Evolutionary conservation across 2,113 vertebrate species (phyloP), one percentile per base, ranked within the genome.

Genomic region (Rhinoderma darwinii): DNA sequence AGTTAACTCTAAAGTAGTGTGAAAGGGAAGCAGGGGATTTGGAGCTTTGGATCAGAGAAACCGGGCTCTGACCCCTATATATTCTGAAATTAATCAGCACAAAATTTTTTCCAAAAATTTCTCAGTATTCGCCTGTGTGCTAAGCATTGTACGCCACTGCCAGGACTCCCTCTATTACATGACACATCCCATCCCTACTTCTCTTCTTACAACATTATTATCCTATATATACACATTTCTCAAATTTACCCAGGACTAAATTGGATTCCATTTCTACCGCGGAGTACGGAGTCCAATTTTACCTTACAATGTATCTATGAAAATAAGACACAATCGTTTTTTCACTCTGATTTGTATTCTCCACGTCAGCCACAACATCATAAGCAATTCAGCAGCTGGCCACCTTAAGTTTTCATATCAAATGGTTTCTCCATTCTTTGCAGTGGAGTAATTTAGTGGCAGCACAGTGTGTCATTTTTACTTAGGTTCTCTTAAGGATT

Each of bases 361-460:
- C 25, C 37, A 54, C 39, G 1, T 63, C 56, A 3, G 37, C n/a
- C 1, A 15, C 79, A 14, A 11, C 84, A 78, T 50, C 30, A 86
- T 83, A 78, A n/a, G 81, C 78, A 41, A 86, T 56, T 41, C 78
- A 86, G 70, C 5, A 47, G 18, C 80, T 47, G 79, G 37, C 59
- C 22, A 44, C 25, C 43, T 82, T 63, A 61, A 70, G 70, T 86
- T 84, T 82, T 88, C 37, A 73, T 44, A 88, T 90, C 81, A 83
- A 83, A 68, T 41, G 30, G 74, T 83, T 51, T 88, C 76, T 61
- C 30, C 35, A 66, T 66, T 56, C 63, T 20, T 37, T 32, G 70
- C 72, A 75, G 82, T 80, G 66, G 56, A 80, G 83, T 88, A 51
- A 83, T 89, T 89, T 88, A 81, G 77, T 47, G 50, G 30, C 25